Base-by-base conservation (phyloP, 2,888 invertebrate species). In the Cryptus viduatorius region DNA sequence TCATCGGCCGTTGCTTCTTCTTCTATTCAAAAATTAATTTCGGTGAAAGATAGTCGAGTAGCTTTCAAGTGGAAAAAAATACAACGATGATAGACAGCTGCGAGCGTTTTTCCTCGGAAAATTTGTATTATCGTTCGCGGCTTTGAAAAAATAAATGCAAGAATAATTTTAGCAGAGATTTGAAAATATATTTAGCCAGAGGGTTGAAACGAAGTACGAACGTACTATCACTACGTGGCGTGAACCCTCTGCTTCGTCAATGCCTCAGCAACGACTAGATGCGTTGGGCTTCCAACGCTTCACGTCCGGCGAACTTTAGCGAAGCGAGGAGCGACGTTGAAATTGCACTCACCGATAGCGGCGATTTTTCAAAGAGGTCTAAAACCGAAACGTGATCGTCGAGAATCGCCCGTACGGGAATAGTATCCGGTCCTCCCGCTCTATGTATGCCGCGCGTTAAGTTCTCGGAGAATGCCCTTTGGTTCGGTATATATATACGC, bases 301-400 rank as follows among this genome's bases (percentile, higher is more conserved):
- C 64, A 42, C 12, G 14, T 67, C 56, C 16, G 46, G 64, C 53
- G 29, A 44, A 42, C 53, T 14, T 44, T 46, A 44, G 31, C 71
- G 69, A 68, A 37, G 76, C 19, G 78, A 67, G 68, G 46, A 61
- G 68, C 48, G 65, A 72, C 59, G 69, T 72, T 53, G 56, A 82
- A 82, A 82, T 77, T 77, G 82, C 77, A 77, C 65, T 77, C 24
- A 16, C 48, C 77, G 56, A 78, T 72, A 71, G 19, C 68, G 50
- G 65, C 59, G 59, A 72, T 77, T 77, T 82, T 77, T 72, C 77
- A 82, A 82, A 82, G 72, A 65, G 65, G 24, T 77, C 72, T 59
- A 67, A 71, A 77, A 77, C 24, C 72, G 67, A 77, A 77, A 59
- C 65, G 65, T 77, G 56, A 50, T 81, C 48, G 59, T 61, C 75